Conservation (phyloP, 2,888 invertebrate species). For the Drosophila quasianomalipes region DNA sequence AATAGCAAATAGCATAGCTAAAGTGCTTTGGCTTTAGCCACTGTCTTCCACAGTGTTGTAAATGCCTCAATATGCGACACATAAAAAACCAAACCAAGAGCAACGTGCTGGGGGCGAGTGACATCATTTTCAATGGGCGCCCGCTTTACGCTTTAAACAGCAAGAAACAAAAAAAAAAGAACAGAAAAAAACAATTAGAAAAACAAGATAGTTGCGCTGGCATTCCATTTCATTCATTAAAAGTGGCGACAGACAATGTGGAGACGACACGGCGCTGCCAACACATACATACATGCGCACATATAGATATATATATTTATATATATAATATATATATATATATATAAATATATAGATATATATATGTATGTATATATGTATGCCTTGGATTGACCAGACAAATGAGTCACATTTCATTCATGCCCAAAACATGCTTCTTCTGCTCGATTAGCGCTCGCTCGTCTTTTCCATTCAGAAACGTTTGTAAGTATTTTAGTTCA, state of each 20-base stretch:
- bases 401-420: conserved; percentile 63
- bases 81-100: conserved; percentile 31
- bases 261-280: conserved; percentile 56
- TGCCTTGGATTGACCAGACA: conserved; percentile 46
- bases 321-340: neutral
- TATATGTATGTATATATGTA: neutral
- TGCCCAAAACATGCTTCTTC: conserved; percentile 32
- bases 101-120: conserved; percentile 49
- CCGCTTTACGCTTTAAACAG: conserved; percentile 58
- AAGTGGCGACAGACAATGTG: conserved; percentile 73
- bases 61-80: conserved; percentile 49
- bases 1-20: conserved; percentile 10
- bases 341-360: neutral
- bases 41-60: conserved; percentile 35
- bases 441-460: conserved; percentile 21
- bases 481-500: conserved; percentile 38
- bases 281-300: conserved; percentile 18
- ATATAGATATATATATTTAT: neutral
- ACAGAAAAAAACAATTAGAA: conserved; percentile 65
- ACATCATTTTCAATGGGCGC: conserved; percentile 73
- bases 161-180: conserved; percentile 64
- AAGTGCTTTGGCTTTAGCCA: conserved; percentile 37
- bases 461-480: conserved; percentile 53
- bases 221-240: conserved; percentile 80
- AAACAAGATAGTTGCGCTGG: conserved; percentile 60